Base-by-base conservation (phyloP, 2,888 invertebrate genomes). In the Crematogaster levior region DNA sequence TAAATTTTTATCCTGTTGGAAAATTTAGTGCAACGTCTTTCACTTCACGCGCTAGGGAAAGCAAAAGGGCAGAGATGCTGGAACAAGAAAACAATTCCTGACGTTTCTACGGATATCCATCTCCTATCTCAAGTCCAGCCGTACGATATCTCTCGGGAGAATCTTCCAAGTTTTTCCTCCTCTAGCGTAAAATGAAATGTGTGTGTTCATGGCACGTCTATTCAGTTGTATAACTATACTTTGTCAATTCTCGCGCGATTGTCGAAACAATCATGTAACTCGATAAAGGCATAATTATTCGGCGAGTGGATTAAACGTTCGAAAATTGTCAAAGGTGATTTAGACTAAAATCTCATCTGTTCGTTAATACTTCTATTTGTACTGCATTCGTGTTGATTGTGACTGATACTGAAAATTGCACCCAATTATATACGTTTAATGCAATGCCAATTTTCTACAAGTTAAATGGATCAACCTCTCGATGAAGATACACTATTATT, bases 21-120 rank as follows among this genome's bases (percentile, higher is more conserved):
- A 68, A 75, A 75, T 75, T 27, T 66, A 75, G 46, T 18, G 73
- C 61, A 61, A 34, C 43, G 61, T 73, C 61, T 46, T 61, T 73
- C 46, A 34, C 30, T 24, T 70, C 37, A 21, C 43, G 40, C 43
- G 43, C 43, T 1, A 65, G 27, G 10, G 40, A 43, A 18, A 65
- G 61, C 56, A 40, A 63, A 15, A 40, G 77, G n/a, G 43, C 18
- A 37, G 43, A 34, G 34, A 24, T 56, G 56, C 9, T 10, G 12
- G 21, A 24, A 3, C 12, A 21, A 24, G 77, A 46, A 70, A 70
- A 79, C 70, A 70, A 58, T 79, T 79, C 56, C 18, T 79, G 77
- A 79, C 56, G 56, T 79, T 77, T 70, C 70, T 27, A 37, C 75
- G 70, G 43, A 56, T 66, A 77, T 70, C 34, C 77, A 79, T 79